Conservation (phyloP, 2,888 invertebrate genomes). For the Sphecodes monilicornis region DNA sequence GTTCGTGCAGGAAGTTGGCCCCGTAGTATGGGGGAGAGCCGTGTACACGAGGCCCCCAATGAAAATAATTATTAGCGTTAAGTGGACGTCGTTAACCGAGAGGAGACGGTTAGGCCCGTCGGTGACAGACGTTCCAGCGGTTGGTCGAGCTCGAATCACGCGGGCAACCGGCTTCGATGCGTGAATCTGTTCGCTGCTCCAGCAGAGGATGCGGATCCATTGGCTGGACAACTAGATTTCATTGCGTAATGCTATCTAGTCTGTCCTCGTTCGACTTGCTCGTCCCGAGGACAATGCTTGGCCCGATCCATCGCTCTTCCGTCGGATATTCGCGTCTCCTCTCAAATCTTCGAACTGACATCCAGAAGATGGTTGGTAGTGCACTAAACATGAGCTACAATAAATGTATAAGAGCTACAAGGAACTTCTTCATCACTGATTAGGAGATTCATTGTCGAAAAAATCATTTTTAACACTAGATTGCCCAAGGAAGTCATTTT, state of each 20-base stretch:
- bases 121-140: conserved; percentile 73
- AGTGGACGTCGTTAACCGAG: conserved; percentile 82
- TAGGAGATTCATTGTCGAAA: too few relatives aligned
- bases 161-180: conserved; percentile 60
- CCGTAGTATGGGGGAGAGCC: conserved; percentile 77
- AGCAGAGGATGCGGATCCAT: conserved; percentile 83
- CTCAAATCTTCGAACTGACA: background rate
- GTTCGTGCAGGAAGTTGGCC: conserved; percentile 83
- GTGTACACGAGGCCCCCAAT: conserved; percentile 80
- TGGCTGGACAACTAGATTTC: conserved; percentile 83
- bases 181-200: conserved; percentile 66
- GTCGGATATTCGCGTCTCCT: conserved; percentile 7
- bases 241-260: conserved; percentile 80
- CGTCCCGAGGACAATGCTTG: conserved; percentile 60
- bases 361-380: too few relatives aligned
- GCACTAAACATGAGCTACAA: too few relatives aligned
- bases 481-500: too few relatives aligned
- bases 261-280: conserved; percentile 51
- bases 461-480: too few relatives aligned
- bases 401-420: too few relatives aligned
- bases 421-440: too few relatives aligned
- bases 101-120: conserved; percentile 72
- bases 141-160: conserved; percentile 79
- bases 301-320: conserved; percentile 24
- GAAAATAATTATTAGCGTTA: conserved; percentile 84